These are phyloP conservation scores for Nasonovia ribisnigri DNA, from an alignment of 2,888 invertebrate species.

Conservation along the genomic window DNA sequence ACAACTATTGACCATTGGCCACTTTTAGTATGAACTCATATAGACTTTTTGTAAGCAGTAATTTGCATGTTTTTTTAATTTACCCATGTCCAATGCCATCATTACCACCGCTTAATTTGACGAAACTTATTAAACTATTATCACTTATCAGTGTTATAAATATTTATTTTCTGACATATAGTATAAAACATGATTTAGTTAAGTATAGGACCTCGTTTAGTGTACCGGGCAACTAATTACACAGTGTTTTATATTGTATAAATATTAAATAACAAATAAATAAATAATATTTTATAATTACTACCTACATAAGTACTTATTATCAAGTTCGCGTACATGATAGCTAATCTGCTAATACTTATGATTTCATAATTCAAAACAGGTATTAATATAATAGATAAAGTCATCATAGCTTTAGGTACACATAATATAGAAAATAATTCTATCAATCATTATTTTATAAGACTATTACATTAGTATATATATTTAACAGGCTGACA, in stretches of 20 bases:
- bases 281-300: not conserved
- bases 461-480: not conserved
- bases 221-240: not conserved
- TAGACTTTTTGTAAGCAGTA: not conserved
- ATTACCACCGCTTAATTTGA: not conserved
- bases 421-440: not conserved
- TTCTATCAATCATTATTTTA: conserved; percentile 25
- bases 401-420: not conserved
- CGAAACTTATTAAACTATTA: not conserved
- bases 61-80: not conserved
- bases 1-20: not conserved
- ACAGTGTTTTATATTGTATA: not conserved
- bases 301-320: not conserved
- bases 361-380: not conserved
- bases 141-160: not conserved
- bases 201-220: not conserved
- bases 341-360: not conserved
- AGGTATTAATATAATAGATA: not conserved
- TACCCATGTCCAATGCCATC: not conserved
- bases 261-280: not conserved
- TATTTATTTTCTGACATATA: not conserved
- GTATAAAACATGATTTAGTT: not conserved
- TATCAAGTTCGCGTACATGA: not conserved
- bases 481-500: not conserved
- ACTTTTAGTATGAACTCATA: not conserved